Base-by-base conservation (phyloP, 2,797 vertebrate species). In the Enteromius treurensis region DNA sequence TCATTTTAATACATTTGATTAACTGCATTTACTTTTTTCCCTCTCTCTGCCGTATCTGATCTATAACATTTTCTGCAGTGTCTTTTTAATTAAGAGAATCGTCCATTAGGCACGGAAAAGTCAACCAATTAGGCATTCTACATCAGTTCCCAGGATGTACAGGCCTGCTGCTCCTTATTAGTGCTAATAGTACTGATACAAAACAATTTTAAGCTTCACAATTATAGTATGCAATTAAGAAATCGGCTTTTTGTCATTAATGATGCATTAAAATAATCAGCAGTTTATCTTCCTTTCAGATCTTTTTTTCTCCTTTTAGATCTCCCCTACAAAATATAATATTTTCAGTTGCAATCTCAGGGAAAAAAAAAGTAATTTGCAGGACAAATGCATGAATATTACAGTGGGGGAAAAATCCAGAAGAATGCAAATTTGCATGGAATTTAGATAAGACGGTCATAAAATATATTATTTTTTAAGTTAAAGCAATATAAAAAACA, bases 1-100 rank as follows among this genome's bases (percentile, higher is more conserved):
- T 95, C 91, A 92, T 95, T 96, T 96, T 93, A 91, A 90, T 95
- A 95, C 95, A 96, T 97, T 96, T 96, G 95, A 97, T 97, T 97
- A 96, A 95, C 92, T 94, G 91, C 92, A 86, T 95, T 95, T 93
- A 93, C 92, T 94, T 93, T 89, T 71, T 51, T 53, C 65, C 32
- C 58, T 71, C 37, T 58, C 42, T 45, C 90, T 92, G 91, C 92
- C 80, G 88, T 95, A 95, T 96, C 95, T 94, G 95, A 96, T 96
- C 94, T 92, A 91, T 90, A 95, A 92, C 93, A 94, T 95, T 95
- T 95, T 93, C 92, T 93, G 93, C 94, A 95, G 94, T 96, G 94
- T 95, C 94, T 95, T 95, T 95, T 95, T 96, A 96, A 96, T 96
- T 96, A 95, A 95, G 93, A 94, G 93, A 94, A 94, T 93, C 93